phyloP scores from a whole-genome alignment of 2,888 invertebrate genomes.

The Himalopsyche kuldschensis region DNA sequence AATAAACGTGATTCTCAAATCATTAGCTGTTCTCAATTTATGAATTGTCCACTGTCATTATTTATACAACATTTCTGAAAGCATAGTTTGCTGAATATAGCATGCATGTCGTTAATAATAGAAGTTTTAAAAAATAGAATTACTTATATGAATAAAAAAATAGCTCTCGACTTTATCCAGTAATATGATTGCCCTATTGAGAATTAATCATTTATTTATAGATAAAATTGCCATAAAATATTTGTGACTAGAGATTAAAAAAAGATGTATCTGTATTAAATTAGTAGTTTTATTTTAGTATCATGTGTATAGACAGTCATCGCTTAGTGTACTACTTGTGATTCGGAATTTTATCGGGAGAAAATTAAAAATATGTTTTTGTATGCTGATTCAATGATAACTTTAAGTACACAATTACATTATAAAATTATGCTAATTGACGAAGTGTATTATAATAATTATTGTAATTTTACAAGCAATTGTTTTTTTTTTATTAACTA shows the following conservation, averaged over 20 bases:
- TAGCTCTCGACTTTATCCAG: slow-evolving; percentile 24
- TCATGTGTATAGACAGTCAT: slow-evolving; percentile 37
- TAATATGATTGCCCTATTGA: slow-evolving; percentile 24
- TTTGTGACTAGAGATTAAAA: slow-evolving; percentile 36
- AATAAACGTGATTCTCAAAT: no score
- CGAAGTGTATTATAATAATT: slow-evolving; percentile 36
- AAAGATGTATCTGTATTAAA: slow-evolving; percentile 32
- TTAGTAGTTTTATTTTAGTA: slow-evolving; percentile 34
- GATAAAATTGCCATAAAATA: slow-evolving; percentile 37
- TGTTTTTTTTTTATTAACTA: not conserved
- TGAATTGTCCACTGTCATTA: not conserved
- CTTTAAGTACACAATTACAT: slow-evolving; percentile 28
- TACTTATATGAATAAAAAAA: slow-evolving; percentile 18
- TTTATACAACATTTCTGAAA: not conserved
- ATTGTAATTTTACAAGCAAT: slow-evolving; percentile 37
- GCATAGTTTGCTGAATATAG: not conserved
- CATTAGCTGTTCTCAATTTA: no score
- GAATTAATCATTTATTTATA: slow-evolving; percentile 32
- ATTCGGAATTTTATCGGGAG: slow-evolving; percentile 31
- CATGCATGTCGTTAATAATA: not conserved
- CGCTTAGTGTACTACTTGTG: slow-evolving; percentile 38
- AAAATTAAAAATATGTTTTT: slow-evolving; percentile 32
- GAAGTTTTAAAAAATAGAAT: slow-evolving; percentile 10
- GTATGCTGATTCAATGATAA: slow-evolving; percentile 32
- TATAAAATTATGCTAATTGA: slow-evolving; percentile 26